These are phyloP conservation scores for Eudorcas thomsonii DNA, from an alignment of 2,113 vertebrate genomes.

Conservation along the genomic window DNA sequence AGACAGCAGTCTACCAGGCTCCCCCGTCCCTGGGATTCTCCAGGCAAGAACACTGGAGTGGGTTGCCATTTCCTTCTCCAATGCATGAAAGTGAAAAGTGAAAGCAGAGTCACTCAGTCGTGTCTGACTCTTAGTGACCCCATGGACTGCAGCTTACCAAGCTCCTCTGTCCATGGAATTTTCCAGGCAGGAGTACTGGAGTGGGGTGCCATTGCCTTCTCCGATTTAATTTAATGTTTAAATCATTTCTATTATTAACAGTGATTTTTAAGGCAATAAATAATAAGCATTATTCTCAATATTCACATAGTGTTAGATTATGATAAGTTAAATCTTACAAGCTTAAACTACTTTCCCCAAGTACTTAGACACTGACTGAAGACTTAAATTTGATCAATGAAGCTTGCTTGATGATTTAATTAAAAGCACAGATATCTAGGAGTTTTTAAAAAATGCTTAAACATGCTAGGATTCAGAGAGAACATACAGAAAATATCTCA, in stretches of 20 bases:
- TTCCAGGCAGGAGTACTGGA: too few relatives aligned
- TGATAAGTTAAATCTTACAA: not conserved
- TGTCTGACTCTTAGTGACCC: too few relatives aligned
- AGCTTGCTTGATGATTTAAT: not conserved
- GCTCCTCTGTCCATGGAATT: too few relatives aligned
- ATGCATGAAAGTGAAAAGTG: too few relatives aligned
- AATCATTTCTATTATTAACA: not conserved
- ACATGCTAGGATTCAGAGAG: not conserved
- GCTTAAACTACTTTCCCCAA: not conserved
- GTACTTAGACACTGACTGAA: not conserved
- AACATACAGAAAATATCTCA: not conserved
- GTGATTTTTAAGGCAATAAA: not conserved
- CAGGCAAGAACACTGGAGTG: too few relatives aligned
- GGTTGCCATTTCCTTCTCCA: too few relatives aligned
- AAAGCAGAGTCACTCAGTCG: too few relatives aligned
- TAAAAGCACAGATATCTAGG: not conserved
- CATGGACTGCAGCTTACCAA: too few relatives aligned
- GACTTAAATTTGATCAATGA: not conserved
- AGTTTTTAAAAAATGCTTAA: not conserved
- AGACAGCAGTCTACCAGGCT: too few relatives aligned
- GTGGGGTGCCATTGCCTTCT: too few relatives aligned
- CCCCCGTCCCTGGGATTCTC: too few relatives aligned
- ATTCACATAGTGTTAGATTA: not conserved
- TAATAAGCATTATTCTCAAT: conserved; percentile 14
- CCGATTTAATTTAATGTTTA: not conserved